Evolutionary conservation across 1,140 invertebrate genomes (phyloP).

Genomic region (Cotesia vestalis): DNA sequence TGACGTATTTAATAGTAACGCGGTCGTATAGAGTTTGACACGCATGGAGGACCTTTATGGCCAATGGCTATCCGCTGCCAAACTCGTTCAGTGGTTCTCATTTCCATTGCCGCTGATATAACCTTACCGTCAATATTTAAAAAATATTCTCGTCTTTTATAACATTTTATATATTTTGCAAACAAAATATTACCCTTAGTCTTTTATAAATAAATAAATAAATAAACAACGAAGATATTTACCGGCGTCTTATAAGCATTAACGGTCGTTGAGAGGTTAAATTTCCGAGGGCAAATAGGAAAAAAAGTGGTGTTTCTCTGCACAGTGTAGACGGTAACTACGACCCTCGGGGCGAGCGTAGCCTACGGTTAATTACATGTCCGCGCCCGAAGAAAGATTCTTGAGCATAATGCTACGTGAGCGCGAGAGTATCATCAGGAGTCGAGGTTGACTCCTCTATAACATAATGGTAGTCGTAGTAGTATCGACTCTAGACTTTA

Average conservation of each 20-base stretch:
- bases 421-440: background rate
- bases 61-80: conserved; percentile 30
- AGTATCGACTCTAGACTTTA: too few species aligned
- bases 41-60: conserved; percentile 49
- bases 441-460: background rate
- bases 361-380: conserved; percentile 63
- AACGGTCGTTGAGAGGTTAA: conserved; percentile 22
- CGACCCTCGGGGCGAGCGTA: conserved; percentile 49
- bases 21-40: conserved; percentile 65
- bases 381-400: conserved; percentile 57
- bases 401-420: conserved; percentile 50
- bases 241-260: background rate
- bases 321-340: conserved; percentile 29
- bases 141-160: too few species aligned
- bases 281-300: background rate
- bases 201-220: background rate
- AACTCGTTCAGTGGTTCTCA: conserved; percentile 35
- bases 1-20: conserved; percentile 66
- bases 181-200: too few species aligned
- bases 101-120: too few species aligned
- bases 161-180: too few species aligned
- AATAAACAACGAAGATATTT: background rate
- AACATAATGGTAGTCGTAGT: too few species aligned
- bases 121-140: too few species aligned
- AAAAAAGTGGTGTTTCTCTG: conserved; percentile 40